These are phyloP conservation scores for Umimayanthus chanpuru DNA, from an alignment of 92 coral and sea anemone genomes.

Conservation along the genomic window DNA sequence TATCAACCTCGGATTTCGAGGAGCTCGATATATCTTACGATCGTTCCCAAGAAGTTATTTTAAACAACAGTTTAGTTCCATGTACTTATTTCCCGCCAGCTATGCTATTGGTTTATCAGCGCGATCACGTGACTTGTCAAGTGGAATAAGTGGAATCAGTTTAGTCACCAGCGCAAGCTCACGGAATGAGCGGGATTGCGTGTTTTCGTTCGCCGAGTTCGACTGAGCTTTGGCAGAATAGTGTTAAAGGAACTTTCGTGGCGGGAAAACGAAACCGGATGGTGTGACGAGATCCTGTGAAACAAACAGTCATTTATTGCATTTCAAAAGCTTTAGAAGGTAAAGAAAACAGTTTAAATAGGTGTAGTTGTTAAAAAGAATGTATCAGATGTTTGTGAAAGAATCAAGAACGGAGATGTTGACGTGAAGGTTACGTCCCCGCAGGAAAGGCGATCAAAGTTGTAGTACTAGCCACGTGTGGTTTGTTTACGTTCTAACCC, in stretches of 20 bases:
- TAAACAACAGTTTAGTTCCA: conserved; percentile 10
- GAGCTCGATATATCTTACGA: conserved; percentile 9
- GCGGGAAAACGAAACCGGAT: conserved; percentile 81
- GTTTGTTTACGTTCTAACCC: conserved; percentile 85
- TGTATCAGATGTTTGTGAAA: conserved; percentile 12
- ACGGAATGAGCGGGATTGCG: conserved; percentile 54
- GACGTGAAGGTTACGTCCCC: conserved; percentile 19
- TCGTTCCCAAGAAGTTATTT: conserved; percentile 4
- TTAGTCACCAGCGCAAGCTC: conserved; percentile 49
- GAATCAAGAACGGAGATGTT: conserved; percentile 5
- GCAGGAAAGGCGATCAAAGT: conserved; percentile 42
- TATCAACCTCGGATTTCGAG: neutral
- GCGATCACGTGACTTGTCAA: conserved; percentile 46
- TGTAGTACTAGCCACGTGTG: conserved; percentile 83
- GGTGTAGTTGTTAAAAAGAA: conserved; percentile 2
- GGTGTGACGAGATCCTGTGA: conserved; percentile 66
- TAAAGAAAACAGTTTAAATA: neutral
- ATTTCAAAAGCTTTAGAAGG: conserved; percentile 29
- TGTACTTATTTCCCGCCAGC: conserved; percentile 50
- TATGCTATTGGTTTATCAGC: conserved; percentile 23
- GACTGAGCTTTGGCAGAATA: conserved; percentile 49
- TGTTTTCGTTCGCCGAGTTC: conserved; percentile 52
- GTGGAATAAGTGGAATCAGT: conserved; percentile 44
- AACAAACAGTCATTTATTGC: conserved; percentile 36
- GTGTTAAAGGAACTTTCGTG: conserved; percentile 58